Percentiles rank a stretch among this genome's conserved stretches.
Conservation (phyloP, 2,888 invertebrate genomes). For the Sesia apiformis region DNA sequence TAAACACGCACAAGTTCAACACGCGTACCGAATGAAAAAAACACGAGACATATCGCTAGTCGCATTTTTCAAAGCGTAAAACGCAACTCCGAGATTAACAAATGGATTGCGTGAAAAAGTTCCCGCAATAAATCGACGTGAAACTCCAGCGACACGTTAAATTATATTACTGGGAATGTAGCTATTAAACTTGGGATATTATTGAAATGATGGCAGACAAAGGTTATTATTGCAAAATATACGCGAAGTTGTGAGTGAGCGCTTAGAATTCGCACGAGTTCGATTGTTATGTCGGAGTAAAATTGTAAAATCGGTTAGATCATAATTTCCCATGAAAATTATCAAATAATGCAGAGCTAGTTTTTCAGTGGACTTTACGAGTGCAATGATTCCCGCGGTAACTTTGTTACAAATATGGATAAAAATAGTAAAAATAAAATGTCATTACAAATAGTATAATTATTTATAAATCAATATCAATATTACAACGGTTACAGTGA, state of each 20-base stretch:
- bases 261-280: conserved; percentile 18
- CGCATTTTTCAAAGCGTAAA: conserved; percentile 34
- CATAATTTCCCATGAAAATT: too few species aligned
- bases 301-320: too few species aligned
- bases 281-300: conserved; percentile 2
- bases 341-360: too few species aligned
- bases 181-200: conserved; percentile 63
- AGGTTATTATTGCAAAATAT: conserved; percentile 40
- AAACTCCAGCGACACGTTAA: conserved; percentile 57
- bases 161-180: conserved; percentile 54
- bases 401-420: too few species aligned
- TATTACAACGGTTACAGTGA: too few species aligned
- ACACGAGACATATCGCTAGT: conserved; percentile 15
- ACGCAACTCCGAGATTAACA: conserved; percentile 42
- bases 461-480: too few species aligned
- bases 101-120: conserved; percentile 59
- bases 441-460: too few species aligned
- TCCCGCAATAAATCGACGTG: conserved; percentile 48
- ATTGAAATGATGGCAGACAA: conserved; percentile 62
- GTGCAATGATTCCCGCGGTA: too few species aligned
- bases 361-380: too few species aligned
- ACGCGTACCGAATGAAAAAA: conserved; percentile 1
- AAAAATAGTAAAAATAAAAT: too few species aligned
- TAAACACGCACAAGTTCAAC: background rate
- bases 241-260: conserved; percentile 31